Conservation (phyloP, 2,113 vertebrate species). For the Platichthys stellatus region DNA sequence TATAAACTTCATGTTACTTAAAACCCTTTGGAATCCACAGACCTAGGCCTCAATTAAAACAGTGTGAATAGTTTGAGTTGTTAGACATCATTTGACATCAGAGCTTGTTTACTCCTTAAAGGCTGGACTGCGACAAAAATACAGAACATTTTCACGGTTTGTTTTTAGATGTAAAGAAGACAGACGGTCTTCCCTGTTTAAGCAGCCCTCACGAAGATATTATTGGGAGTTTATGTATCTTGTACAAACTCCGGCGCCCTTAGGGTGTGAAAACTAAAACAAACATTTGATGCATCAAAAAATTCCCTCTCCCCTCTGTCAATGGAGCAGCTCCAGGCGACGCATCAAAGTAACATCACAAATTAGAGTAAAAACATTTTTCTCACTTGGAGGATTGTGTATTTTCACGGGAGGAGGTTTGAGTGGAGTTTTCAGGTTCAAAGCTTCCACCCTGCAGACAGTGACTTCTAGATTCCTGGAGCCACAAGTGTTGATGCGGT, state of each 20-base stretch:
- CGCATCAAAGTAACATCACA: slow-evolving; percentile 39
- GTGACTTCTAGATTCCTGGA: slow-evolving; percentile 44
- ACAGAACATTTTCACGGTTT: not conserved
- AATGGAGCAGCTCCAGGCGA: slow-evolving; percentile 37
- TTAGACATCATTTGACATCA: not conserved
- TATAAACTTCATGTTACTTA: no score
- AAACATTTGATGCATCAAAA: slow-evolving; percentile 17
- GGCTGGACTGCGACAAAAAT: not conserved
- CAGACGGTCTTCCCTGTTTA: not conserved
- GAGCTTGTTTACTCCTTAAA: not conserved
- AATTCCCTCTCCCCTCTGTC: slow-evolving; percentile 32
- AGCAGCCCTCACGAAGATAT: not conserved
- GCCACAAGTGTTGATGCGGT: slow-evolving; percentile 41
- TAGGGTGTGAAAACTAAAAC: slow-evolving; percentile 39
- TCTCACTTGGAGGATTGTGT: slow-evolving; percentile 9
- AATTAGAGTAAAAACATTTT: slow-evolving; percentile 17
- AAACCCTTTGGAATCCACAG: not conserved
- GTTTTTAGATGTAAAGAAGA: not conserved
- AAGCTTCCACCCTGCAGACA: slow-evolving; percentile 27
- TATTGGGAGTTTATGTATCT: slow-evolving; percentile 10
- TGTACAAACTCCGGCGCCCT: slow-evolving; percentile 21
- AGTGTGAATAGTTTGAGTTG: not conserved
- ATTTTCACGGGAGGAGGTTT: not conserved
- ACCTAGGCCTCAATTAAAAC: not conserved
- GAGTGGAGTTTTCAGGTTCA: slow-evolving; percentile 16